Evolutionary conservation across 2,888 invertebrate genomes (phyloP), one percentile per base, ranked within the genome.

Genomic region (Zele albiditarsus): DNA sequence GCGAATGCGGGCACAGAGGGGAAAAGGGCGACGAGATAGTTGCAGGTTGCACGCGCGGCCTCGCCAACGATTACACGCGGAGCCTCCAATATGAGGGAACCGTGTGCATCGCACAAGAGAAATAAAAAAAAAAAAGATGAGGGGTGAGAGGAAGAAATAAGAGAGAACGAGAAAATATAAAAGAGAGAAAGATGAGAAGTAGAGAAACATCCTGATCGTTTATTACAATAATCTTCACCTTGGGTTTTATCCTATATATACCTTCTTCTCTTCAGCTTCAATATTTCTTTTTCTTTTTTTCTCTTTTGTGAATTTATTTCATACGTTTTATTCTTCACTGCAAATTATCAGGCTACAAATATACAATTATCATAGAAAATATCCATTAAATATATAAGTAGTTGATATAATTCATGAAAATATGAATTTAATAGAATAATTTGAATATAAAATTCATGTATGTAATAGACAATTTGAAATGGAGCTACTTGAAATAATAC

Each of bases 1-100:
- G 49, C 73, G 38, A 49, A 27, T 57, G 33, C 28, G 42, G 16
- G 53, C 49, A 28, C 68, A 69, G 27, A 53, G 38, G 46, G n/a
- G 38, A 46, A 53, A 46, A 42, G 31, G 42, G 65, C 49, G 74
- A 74, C 38, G 46, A 70, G 74, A 74, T 74, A 74, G 74, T 74
- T 66, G 57, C 70, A 71, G 70, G 74, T 70, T 74, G 66, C 53
- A 63, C 58, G 57, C 49, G 63, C 53, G 74, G 70, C 74, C 74
- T 74, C 70, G 74, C 38, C 53, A 57, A 57, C 74, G 74, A 74
- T 74, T 74, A 73, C 68, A 74, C 66, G 31, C 66, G 31, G 69
- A 60, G 57, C 68, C 58, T 63, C 62, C 53, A 63, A 60, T 49
- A 38, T 33, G 33, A 63, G 53, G 53, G 69, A 69, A 68, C 49